Evolutionary conservation across 2,797 vertebrate species (phyloP).

Genomic region (Zalophus californianus): DNA sequence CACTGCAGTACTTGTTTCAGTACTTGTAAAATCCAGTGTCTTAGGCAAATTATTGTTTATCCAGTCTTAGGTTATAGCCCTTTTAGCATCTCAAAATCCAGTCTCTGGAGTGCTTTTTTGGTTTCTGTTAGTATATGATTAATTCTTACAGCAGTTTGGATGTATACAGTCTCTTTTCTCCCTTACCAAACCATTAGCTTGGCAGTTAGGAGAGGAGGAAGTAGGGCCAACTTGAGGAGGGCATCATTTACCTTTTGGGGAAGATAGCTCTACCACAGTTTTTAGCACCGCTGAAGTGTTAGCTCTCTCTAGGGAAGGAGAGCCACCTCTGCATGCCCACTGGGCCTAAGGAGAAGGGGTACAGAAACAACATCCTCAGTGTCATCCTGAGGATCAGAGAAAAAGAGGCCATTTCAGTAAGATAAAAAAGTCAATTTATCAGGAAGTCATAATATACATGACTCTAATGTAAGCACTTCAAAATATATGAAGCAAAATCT

Average conservation of each 20-base stretch:
- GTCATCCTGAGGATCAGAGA: background rate
- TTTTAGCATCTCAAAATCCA: background rate
- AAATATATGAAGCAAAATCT: slow-evolving; percentile 3
- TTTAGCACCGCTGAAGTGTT: background rate
- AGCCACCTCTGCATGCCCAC: background rate
- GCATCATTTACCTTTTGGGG: background rate
- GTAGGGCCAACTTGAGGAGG: background rate
- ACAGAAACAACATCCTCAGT: background rate
- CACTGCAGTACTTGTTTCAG: background rate
- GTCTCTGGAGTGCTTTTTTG: background rate
- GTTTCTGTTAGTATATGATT: background rate
- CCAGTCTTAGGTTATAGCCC: background rate
- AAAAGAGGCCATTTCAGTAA: background rate
- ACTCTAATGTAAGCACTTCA: background rate
- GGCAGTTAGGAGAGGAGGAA: background rate
- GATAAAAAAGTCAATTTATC: background rate
- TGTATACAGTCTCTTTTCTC: background rate
- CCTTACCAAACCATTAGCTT: background rate
- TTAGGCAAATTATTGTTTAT: background rate
- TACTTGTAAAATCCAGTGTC: background rate
- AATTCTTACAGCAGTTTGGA: background rate
- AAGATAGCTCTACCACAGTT: background rate
- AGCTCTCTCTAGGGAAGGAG: background rate
- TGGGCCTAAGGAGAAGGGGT: background rate
- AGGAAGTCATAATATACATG: background rate